Base-by-base conservation (phyloP, 2,888 invertebrate species). In the Drosophila atroscutellata region DNA sequence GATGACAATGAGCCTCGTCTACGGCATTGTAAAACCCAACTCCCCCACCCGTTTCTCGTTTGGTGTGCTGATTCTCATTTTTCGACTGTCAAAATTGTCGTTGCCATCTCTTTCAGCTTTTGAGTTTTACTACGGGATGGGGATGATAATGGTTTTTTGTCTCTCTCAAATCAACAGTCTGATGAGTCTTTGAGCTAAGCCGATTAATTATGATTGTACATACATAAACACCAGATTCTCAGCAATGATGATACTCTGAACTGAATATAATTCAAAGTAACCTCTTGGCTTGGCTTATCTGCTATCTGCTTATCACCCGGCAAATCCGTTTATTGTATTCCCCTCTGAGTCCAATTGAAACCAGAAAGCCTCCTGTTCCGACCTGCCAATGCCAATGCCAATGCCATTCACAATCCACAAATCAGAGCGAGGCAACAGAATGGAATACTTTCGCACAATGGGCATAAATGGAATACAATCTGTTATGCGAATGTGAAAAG, bases 381-480 rank as follows among this genome's bases (percentile, higher is more conserved):
- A 28, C 37, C 26, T 61, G 42, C n/a, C 49, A 57, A 30, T 39
- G 58, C 37, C 55, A 26, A 26, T 26, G 26, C 26, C 26, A n/a
- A n/a, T 26, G 26, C 3, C 26, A 36, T 37, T 61, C 32, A 56
- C 13, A n/a, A 55, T 37, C 57, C 36, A 55, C 20, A 18, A 47
- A 32, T 42, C 52, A 24, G 57, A 64, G 39, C 34, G 47, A 36
- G 59, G 18, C 55, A 58, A 37, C 51, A 32, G 57, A 77, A 60
- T 52, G 20, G 57, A 66, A 47, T 61, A 36, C 55, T 50, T 26
- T 54, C 20, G n/a, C 45, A 66, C 56, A 61, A 71, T 68, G 57
- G 62, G 36, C 57, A 37, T 59, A 57, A 74, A 60, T 63, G 57
- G 37, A 63, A 65, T 68, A 62, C 84, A 82, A 77, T 84, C 68